Base-by-base conservation (phyloP, 1,140 invertebrate genomes). In the Diorhabda carinulata region DNA sequence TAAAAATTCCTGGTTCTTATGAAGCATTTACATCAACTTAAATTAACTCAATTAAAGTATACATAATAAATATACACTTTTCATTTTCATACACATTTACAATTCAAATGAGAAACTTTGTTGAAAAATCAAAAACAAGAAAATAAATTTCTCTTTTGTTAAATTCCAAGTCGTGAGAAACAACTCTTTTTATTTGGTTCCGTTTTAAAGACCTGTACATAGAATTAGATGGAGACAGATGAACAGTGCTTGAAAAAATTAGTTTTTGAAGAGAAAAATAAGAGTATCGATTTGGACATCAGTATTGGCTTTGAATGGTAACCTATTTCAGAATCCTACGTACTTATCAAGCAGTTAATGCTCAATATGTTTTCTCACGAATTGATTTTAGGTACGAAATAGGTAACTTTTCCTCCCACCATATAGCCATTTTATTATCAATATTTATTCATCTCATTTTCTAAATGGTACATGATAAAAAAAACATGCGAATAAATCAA, bases 361-460 rank as follows among this genome's bases (percentile, higher is more conserved):
- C n/a, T 52, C 0, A 8, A 52, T 6, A 2, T 52, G 2, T 4
- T 52, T 52, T 52, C 47, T 8, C 47, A 6, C 3, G 47, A 25
- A 1, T 25, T n/a, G 6, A 52, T 52, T 52, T 52, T n/a, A 52
- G 6, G 3, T 8, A 8, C n/a, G 6, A 52, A 52, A 6, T 52
- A 52, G 6, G n/a, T 52, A 52, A 52, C 25, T 25, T 25, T 25
- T 52, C 59, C 57, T 60, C 60, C 58, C 63, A 65, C 25, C 59
- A 61, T 42, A 45, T 9, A 56, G 41, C 57, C 62, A 69, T 58
- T 57, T 58, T n/a, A 57, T 58, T 69, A 61, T 56, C 47, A 64
- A 62, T 43, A 45, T 61, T 47, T 59, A 64, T 61, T 64, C 63
- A 69, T 42, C 56, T 70, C 58, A 59, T 44, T 43, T 67, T 57